Evolutionary conservation across 2,797 vertebrate genomes (phyloP).

Genomic region (Moxostoma hubbsi): DNA sequence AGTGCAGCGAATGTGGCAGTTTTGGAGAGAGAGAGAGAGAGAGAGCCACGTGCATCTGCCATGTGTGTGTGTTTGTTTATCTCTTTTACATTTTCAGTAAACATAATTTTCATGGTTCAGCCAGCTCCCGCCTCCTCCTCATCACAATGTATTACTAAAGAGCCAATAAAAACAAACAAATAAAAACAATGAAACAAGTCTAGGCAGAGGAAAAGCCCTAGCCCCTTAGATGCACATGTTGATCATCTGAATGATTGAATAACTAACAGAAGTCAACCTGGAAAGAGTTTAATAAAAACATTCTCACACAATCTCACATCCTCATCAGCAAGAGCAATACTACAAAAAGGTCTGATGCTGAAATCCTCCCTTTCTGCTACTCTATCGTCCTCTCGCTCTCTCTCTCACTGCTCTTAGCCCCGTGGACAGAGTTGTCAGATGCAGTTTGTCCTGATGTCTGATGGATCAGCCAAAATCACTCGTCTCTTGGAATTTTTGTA

Average conservation of each 20-base stretch:
- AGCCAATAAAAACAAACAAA: conserved; percentile 4
- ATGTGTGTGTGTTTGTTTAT: too few relatives aligned
- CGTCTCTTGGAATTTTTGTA: conserved; percentile 89
- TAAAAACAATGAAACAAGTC: too few relatives aligned
- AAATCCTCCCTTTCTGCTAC: conserved; percentile 46
- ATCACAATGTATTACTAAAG: neutral
- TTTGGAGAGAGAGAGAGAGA: too few relatives aligned
- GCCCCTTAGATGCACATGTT: neutral
- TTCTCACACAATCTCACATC: conserved; percentile 10
- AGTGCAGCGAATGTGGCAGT: too few relatives aligned
- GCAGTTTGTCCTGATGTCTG: conserved; percentile 83
- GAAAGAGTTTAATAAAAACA: conserved; percentile 26
- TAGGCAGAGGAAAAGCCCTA: too few relatives aligned
- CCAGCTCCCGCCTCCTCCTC: too few relatives aligned
- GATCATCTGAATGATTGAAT: neutral
- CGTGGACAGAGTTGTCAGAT: conserved; percentile 75
- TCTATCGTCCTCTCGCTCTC: conserved; percentile 17
- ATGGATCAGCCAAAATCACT: conserved; percentile 88
- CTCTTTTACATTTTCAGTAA: too few relatives aligned
- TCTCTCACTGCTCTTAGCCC: conserved; percentile 66
- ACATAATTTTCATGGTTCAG: too few relatives aligned
- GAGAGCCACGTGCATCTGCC: too few relatives aligned
- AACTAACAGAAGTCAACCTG: conserved; percentile 6
- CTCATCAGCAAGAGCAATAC: conserved; percentile 59
- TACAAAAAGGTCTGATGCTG: conserved; percentile 62